A percentile compares a stretch with the other conserved stretches of the same genome.
Evolutionary conservation across 2,113 vertebrate species (phyloP).

Genomic region (Sebastes schlegelii): DNA sequence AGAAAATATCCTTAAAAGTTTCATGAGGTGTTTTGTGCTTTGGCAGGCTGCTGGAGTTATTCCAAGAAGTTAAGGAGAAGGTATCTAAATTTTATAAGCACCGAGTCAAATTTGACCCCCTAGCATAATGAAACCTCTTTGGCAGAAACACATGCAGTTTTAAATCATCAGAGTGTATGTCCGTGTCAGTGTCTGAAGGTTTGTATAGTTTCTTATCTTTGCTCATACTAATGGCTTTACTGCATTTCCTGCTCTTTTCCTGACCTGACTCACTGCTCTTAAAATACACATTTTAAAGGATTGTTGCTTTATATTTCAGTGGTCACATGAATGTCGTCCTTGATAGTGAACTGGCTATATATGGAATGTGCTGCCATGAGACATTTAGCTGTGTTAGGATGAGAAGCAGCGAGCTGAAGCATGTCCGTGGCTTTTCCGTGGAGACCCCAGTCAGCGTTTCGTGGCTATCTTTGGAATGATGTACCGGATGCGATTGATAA

Average conservation of each 20-base stretch:
- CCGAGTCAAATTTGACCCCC: constrained; percentile 10
- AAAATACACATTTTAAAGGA: background rate
- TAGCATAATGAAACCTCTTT: background rate
- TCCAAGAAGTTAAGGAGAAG: background rate
- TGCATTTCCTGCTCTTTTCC: background rate
- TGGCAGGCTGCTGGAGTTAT: constrained; percentile 4
- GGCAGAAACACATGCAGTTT: too few species aligned
- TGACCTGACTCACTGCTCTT: constrained; percentile 24
- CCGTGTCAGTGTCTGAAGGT: background rate
- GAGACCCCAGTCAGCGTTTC: constrained; percentile 50
- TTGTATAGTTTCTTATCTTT: background rate
- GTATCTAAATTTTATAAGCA: background rate
- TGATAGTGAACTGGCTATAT: constrained; percentile 46
- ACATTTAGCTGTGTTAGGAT: constrained; percentile 27
- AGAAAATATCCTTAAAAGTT: background rate
- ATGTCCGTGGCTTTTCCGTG: constrained; percentile 31
- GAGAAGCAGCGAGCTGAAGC: constrained; percentile 25
- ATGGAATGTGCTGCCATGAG: constrained; percentile 44
- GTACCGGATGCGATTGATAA: background rate
- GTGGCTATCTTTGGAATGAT: constrained; percentile 15
- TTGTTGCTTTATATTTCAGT: constrained; percentile 11
- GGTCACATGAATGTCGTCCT: constrained; percentile 20
- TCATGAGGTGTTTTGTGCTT: background rate
- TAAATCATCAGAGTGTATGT: background rate
- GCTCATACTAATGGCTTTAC: background rate